These are phyloP conservation scores for Gymnorhina tibicen DNA, from an alignment of 2,113 vertebrate genomes.

Conservation along the genomic window DNA sequence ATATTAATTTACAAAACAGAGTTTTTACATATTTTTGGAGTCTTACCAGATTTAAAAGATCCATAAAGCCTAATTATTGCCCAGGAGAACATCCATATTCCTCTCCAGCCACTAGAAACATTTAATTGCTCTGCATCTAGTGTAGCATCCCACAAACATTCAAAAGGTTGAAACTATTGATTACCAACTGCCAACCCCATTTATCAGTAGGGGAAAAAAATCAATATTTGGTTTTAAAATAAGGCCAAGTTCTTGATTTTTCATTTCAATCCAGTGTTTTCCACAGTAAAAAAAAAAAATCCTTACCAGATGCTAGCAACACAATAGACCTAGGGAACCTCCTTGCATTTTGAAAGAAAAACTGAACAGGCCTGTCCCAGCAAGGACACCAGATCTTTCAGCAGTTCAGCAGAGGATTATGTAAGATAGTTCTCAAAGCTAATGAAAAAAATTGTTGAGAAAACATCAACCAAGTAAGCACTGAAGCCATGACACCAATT, in stretches of 20 bases:
- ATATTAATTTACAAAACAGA: constrained; percentile 70
- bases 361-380: background rate
- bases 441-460: background rate
- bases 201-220: background rate
- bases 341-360: background rate
- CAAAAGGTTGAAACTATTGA: constrained; percentile 22
- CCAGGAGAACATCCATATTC: constrained; percentile 23
- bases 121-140: background rate
- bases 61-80: constrained; percentile 1
- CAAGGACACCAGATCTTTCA: background rate
- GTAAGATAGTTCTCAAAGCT: background rate
- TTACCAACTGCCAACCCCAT: background rate
- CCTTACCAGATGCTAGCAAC: background rate
- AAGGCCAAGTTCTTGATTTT: background rate
- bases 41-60: constrained; percentile 51
- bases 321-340: background rate
- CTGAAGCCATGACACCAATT: background rate
- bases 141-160: background rate
- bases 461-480: background rate
- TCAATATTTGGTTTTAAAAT: background rate
- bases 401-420: background rate
- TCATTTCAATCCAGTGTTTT: background rate
- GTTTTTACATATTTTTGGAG: constrained; percentile 63
- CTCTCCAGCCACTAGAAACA: background rate
- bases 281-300: background rate